Evolutionary conservation across 2,113 vertebrate genomes (phyloP).

Genomic region (Neotoma lepida): DNA sequence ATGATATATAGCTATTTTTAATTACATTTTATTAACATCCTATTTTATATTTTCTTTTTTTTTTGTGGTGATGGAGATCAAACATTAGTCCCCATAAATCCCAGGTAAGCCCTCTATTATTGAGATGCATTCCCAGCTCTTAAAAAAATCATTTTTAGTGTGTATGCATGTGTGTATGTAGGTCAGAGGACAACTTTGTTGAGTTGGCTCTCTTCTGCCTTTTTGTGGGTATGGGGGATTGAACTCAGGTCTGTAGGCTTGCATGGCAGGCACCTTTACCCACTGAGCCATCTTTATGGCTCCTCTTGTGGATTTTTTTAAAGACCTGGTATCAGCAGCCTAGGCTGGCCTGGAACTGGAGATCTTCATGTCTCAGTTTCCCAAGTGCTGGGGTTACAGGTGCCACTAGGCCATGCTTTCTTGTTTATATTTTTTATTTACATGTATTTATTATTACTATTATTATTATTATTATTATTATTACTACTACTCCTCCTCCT

Average conservation of each 20-base stretch:
- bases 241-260: background rate
- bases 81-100: background rate
- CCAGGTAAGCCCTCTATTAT: background rate
- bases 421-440: constrained; percentile 9
- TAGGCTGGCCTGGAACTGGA: background rate
- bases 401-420: background rate
- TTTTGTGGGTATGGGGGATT: background rate
- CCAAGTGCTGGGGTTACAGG: background rate
- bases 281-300: background rate
- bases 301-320: background rate
- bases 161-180: background rate
- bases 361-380: background rate
- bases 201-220: background rate
- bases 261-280: background rate
- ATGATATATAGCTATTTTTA: background rate
- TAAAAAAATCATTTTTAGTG: background rate
- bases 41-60: background rate
- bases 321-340: background rate
- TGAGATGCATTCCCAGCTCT: too few species aligned
- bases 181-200: background rate
- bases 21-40: background rate
- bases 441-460: background rate
- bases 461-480: background rate
- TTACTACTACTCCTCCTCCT: too few species aligned
- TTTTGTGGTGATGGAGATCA: background rate